Evolutionary conservation across 2,797 vertebrate species (phyloP).

Genomic region (Gymnothorax reevesii): DNA sequence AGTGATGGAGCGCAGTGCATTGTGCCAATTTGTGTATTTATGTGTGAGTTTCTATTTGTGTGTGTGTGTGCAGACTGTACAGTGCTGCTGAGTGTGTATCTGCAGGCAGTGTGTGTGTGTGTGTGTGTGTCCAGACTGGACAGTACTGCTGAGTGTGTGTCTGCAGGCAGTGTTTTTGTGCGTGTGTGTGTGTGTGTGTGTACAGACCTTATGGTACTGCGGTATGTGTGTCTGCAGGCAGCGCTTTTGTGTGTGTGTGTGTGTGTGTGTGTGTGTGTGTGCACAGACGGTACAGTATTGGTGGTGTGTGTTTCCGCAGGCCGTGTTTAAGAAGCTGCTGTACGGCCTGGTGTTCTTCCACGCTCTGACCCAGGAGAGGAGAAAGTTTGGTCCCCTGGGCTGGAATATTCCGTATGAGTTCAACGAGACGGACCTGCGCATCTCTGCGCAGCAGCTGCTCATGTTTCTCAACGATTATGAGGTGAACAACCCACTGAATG

Average conservation of each 20-base stretch:
- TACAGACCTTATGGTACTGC: background rate
- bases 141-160: no score
- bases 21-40: background rate
- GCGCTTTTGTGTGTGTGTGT: slow-evolving; percentile 10
- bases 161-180: no score
- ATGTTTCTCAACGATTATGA: slow-evolving; percentile 88
- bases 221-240: slow-evolving; percentile 26
- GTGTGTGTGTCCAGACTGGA: no score
- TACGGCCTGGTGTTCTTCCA: slow-evolving; percentile 90
- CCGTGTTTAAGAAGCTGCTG: slow-evolving; percentile 83
- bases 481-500: slow-evolving; percentile 56
- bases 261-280: background rate
- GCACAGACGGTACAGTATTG: background rate
- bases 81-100: background rate
- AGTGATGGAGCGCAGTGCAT: background rate
- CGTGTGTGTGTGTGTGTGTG: background rate
- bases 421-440: slow-evolving; percentile 85
- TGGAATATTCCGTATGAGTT: slow-evolving; percentile 92
- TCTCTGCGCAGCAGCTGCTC: slow-evolving; percentile 86
- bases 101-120: background rate
- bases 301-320: slow-evolving; percentile 58
- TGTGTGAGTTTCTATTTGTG: background rate
- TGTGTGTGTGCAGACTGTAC: background rate
- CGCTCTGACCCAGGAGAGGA: slow-evolving; percentile 82
- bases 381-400: slow-evolving; percentile 86